Percentiles rank a stretch among this genome's conserved stretches.
Conservation (phyloP, 2,888 invertebrate genomes). For the Latheticus oryzae region DNA sequence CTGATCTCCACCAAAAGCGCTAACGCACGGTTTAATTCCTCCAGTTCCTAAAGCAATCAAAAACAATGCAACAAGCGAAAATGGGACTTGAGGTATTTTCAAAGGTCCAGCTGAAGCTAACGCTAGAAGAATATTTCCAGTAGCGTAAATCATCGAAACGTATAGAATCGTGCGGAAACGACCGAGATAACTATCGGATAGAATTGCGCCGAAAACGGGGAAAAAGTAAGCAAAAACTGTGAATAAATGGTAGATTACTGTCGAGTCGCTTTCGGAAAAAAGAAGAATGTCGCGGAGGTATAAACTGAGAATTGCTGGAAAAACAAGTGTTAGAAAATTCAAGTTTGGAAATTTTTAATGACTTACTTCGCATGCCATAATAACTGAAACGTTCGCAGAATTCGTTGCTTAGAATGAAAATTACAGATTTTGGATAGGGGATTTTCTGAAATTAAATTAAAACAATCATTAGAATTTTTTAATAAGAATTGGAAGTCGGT, state of each 20-base stretch:
- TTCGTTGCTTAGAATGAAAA: slow-evolving; percentile 95
- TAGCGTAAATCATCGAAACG: slow-evolving; percentile 86
- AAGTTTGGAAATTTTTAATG: background rate
- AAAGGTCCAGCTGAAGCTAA: slow-evolving; percentile 74
- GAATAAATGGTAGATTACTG: slow-evolving; percentile 90
- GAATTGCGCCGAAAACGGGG: slow-evolving; percentile 89
- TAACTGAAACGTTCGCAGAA: slow-evolving; percentile 97
- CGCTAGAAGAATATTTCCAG: slow-evolving; percentile 85
- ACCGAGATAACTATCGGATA: slow-evolving; percentile 93
- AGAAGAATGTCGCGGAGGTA: slow-evolving; percentile 85
- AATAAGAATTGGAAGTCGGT: background rate
- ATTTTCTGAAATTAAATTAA: slow-evolving; percentile 68
- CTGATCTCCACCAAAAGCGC: slow-evolving; percentile 96
- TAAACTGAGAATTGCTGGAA: slow-evolving; percentile 89
- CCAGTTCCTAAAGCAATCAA: slow-evolving; percentile 92
- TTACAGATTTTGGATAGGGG: slow-evolving; percentile 88
- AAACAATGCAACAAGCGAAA: slow-evolving; percentile 72
- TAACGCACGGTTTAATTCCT: slow-evolving; percentile 95
- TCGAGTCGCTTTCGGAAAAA: slow-evolving; percentile 80
- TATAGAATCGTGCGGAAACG: slow-evolving; percentile 92
- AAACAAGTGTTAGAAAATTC: slow-evolving; percentile 21
- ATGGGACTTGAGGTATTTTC: slow-evolving; percentile 68
- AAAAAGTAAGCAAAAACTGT: slow-evolving; percentile 91
- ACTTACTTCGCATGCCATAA: slow-evolving; percentile 97
- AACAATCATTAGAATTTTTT: slow-evolving; percentile 3